Evolutionary conservation across 2,888 invertebrate genomes (phyloP).

Genomic region (Watsonalla cultraria): DNA sequence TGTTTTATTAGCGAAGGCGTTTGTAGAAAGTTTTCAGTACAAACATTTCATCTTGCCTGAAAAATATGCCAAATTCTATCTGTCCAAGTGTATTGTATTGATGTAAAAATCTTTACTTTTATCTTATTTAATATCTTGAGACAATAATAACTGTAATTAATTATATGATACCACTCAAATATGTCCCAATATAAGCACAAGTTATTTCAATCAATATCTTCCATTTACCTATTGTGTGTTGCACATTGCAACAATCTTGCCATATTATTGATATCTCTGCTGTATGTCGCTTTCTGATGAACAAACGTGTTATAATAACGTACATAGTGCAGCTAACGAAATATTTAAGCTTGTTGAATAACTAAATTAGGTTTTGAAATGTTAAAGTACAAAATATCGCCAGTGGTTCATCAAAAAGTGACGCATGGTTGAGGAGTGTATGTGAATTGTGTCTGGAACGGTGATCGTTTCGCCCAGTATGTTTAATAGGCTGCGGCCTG

Average conservation of each 20-base stretch:
- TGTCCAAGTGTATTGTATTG: no score
- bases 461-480: constrained; percentile 29
- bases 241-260: constrained; percentile 13
- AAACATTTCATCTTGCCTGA: neutral
- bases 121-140: no score
- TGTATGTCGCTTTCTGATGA: neutral
- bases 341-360: neutral
- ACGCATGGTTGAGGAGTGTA: neutral
- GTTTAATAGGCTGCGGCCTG: constrained; percentile 26
- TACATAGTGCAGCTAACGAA: constrained; percentile 1
- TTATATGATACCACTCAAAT: constrained; percentile 1
- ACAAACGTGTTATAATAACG: neutral
- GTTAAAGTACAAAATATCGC: neutral
- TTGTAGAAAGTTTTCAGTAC: neutral
- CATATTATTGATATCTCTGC: constrained; percentile 7
- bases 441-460: constrained; percentile 35
- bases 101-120: no score
- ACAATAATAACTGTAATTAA: no score
- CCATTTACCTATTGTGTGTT: constrained; percentile 23
- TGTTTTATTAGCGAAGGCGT: neutral
- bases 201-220: constrained; percentile 25
- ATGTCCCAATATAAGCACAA: no score
- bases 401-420: neutral
- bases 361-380: neutral
- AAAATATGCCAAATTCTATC: no score